Evolutionary conservation across 2,113 vertebrate species (phyloP), one percentile per base, ranked within the genome.

Genomic region (Sisor rabdophorus): DNA sequence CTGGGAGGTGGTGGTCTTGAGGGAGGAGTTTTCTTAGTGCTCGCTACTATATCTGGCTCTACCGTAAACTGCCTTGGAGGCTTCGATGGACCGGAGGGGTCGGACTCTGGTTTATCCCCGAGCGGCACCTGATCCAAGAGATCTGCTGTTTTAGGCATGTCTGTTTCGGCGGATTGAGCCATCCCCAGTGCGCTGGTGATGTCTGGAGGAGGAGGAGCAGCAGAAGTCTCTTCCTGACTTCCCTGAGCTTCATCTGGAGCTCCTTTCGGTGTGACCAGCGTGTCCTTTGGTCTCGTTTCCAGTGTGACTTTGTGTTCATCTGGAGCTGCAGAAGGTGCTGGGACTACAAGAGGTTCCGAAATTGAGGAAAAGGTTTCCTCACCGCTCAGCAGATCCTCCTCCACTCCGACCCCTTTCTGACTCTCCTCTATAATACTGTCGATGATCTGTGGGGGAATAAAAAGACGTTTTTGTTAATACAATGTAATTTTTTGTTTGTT

Each of bases 391-490:
- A 94, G 82, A 73, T 86, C 89, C 80, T 92, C 92, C 65, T 93
- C 93, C 28, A 88, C 87, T 17, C 82, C 88, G 11, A 83, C 90
- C 73, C 86, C 93, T 81, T 95, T 96, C 81, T 98, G 93, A 88
- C 94, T 96, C 88, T 97, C 95, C 86, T 98, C 94, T 81, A 99
- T 96, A 89, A 98, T 98, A 91, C 95, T 96, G 86, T 98, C 96
- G 80, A 99, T 98, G 77, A 99, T 99, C 97, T 98, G 80, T 19
- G 53, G 19, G 53, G n/a, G 71, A 10, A 48, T 6, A 47, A 17
- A 17, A n/a, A 44, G 56, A 56, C 9, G 12, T 3, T 22, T 67
- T 68, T 26, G 53, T 68, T 76, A 60, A 77, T 44, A 55, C 30
- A 22, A 53, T n/a, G 15, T 28, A 36, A 28, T 32, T 71, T 48